Conservation (phyloP, 2,113 vertebrate species). For the Hyperopisus bebe region DNA sequence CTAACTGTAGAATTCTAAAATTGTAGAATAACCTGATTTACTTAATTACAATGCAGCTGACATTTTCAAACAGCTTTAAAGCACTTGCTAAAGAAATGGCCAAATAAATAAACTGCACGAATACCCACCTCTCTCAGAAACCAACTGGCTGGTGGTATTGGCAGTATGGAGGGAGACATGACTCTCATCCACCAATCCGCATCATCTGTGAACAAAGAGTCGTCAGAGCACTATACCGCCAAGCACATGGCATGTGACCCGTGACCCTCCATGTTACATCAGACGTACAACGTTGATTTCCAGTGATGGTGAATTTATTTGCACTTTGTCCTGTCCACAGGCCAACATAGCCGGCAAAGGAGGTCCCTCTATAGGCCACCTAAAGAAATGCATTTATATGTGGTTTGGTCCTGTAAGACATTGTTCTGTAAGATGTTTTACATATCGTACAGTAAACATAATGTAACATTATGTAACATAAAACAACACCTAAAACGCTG, state of each 20-base stretch:
- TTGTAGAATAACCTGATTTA: background rate
- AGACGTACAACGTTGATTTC: slow-evolving; percentile 66
- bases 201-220: slow-evolving; percentile 37
- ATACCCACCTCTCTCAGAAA: slow-evolving; percentile 75
- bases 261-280: background rate
- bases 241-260: background rate
- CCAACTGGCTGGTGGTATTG: slow-evolving; percentile 77
- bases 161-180: slow-evolving; percentile 68
- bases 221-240: background rate
- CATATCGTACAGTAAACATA: too few species aligned
- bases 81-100: too few species aligned
- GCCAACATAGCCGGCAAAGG: slow-evolving; percentile 83
- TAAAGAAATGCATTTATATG: slow-evolving; percentile 36
- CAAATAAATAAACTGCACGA: background rate
- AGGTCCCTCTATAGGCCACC: slow-evolving; percentile 77
- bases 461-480: background rate
- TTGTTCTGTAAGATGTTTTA: too few species aligned
- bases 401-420: background rate
- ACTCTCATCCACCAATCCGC: slow-evolving; percentile 78
- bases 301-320: slow-evolving; percentile 80
- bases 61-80: background rate
- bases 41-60: background rate
- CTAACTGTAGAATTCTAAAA: background rate
- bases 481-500: background rate
- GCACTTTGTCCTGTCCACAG: slow-evolving; percentile 91